Percentiles rank a stretch among this genome's conserved stretches.
phyloP scores from a whole-genome alignment of 1,140 invertebrate genomes.

The Pinna nobilis region DNA sequence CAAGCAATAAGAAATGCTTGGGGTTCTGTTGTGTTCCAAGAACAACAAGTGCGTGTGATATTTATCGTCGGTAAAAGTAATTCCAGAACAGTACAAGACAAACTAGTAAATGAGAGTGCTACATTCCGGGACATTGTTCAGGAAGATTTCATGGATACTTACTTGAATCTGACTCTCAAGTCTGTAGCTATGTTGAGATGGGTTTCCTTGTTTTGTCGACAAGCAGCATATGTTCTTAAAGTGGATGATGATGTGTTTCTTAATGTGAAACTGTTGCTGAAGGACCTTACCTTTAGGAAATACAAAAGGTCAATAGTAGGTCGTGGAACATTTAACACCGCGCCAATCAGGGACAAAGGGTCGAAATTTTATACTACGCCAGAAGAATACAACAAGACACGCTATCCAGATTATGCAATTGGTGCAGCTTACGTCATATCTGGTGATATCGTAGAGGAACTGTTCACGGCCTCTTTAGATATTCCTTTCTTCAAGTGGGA shows the following conservation, averaged over 20 bases:
- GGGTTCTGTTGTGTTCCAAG: conserved; percentile 20
- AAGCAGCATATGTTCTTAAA: conserved; percentile 54
- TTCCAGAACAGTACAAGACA: conserved; percentile 69
- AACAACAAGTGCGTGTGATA: conserved; percentile 23
- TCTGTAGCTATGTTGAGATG: conserved; percentile 50
- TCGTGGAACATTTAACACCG: conserved; percentile 7
- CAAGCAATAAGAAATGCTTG: conserved; percentile 39
- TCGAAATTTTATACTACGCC: conserved; percentile 73
- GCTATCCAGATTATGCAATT: conserved; percentile 73
- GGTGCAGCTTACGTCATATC: conserved; percentile 72
- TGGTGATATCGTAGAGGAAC: conserved; percentile 57
- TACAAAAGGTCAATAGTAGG: conserved; percentile 43
- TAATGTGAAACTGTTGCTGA: conserved; percentile 40
- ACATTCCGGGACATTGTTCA: conserved; percentile 50
- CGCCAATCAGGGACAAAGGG: conserved; percentile 50
- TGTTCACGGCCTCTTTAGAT: conserved; percentile 56
- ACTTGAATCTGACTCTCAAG: conserved; percentile 52
- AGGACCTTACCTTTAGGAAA: conserved; percentile 63
- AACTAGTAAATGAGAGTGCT: conserved; percentile 32
- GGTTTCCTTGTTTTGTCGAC: conserved; percentile 35
- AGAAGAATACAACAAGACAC: conserved; percentile 62
- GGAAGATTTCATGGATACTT: conserved; percentile 51
- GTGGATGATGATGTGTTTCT: conserved; percentile 55
- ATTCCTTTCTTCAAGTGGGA: conserved; percentile 71
- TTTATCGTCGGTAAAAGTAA: conserved; percentile 82